phyloP scores from a whole-genome alignment of 2,797 vertebrate genomes.

The Valencia hispanica region DNA sequence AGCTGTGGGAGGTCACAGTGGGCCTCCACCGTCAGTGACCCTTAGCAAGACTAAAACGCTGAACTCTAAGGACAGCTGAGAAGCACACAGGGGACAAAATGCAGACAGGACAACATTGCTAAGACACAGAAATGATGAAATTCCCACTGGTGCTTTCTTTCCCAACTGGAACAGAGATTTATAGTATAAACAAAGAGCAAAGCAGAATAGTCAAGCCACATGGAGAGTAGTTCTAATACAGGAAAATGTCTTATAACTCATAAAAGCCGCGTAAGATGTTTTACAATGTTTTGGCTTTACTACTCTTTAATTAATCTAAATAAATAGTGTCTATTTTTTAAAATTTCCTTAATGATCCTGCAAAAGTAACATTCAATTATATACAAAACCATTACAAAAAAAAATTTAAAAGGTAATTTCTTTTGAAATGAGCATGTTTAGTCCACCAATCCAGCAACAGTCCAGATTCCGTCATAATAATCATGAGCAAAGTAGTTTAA shows the following conservation, averaged over 20 bases:
- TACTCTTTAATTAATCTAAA: constrained; percentile 40
- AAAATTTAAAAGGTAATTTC: background rate
- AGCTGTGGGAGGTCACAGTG: constrained; percentile 71
- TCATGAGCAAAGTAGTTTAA: background rate
- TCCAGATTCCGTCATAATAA: background rate
- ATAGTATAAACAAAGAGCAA: constrained; percentile 27
- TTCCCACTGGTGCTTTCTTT: constrained; percentile 35
- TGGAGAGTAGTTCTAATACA: constrained; percentile 32
- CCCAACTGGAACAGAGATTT: constrained; percentile 41
- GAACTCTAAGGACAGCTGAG: constrained; percentile 73
- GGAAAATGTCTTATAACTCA: constrained; percentile 31
- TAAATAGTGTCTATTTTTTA: constrained; percentile 17
- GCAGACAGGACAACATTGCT: constrained; percentile 43
- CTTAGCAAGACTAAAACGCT: constrained; percentile 49
- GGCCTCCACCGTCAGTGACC: constrained; percentile 56
- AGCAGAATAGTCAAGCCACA: constrained; percentile 34
- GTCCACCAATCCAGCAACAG: background rate
- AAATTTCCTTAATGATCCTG: background rate
- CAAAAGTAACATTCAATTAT: background rate
- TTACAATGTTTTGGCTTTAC: background rate
- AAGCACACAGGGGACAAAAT: constrained; percentile 37
- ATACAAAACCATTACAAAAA: background rate
- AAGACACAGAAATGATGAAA: constrained; percentile 69
- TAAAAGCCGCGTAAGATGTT: constrained; percentile 25
- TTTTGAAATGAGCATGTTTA: background rate